Evolutionary conservation across 2,113 vertebrate genomes (phyloP).

Genomic region (Dicentrarchus labrax): DNA sequence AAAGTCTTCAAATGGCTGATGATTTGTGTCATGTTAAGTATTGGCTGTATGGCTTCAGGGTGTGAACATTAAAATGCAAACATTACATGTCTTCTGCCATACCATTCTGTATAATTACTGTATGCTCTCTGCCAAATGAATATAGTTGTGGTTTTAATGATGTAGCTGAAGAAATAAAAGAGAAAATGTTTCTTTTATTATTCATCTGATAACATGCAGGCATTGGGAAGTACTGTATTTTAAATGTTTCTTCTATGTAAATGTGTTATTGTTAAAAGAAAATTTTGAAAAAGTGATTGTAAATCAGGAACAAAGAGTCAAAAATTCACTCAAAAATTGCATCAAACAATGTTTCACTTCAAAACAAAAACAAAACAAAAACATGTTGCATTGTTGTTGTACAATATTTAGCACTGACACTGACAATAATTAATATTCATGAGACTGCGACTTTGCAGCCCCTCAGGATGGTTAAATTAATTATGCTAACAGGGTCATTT

Average conservation of each 20-base stretch:
- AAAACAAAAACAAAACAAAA: constrained; percentile 66
- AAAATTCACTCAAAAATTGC: constrained; percentile 48
- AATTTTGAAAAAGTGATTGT: background rate
- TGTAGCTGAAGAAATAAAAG: constrained; percentile 33
- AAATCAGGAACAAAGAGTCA: constrained; percentile 43
- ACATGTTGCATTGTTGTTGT: constrained; percentile 70
- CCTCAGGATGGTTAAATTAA: constrained; percentile 81
- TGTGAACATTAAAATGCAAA: constrained; percentile 58
- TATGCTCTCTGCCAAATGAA: constrained; percentile 57
- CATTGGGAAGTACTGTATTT: constrained; percentile 4
- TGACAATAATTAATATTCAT: constrained; percentile 81
- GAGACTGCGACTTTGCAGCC: constrained; percentile 71
- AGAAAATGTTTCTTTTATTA: constrained; percentile 49
- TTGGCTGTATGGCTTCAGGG: constrained; percentile 31
- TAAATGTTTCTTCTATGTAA: background rate
- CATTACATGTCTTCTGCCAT: constrained; percentile 48
- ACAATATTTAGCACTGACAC: constrained; percentile 73
- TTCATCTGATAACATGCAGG: constrained; percentile 15
- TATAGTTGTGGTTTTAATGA: constrained; percentile 50
- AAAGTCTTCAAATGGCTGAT: constrained; percentile 74
- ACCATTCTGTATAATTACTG: constrained; percentile 46
- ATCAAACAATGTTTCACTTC: constrained; percentile 65
- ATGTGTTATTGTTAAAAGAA: constrained; percentile 24
- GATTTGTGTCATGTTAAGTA: constrained; percentile 63
- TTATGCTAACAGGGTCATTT: constrained; percentile 84